Evolutionary conservation across 2,797 vertebrate species (phyloP), one percentile per base, ranked within the genome.

Genomic region (Malacoraja senta): DNA sequence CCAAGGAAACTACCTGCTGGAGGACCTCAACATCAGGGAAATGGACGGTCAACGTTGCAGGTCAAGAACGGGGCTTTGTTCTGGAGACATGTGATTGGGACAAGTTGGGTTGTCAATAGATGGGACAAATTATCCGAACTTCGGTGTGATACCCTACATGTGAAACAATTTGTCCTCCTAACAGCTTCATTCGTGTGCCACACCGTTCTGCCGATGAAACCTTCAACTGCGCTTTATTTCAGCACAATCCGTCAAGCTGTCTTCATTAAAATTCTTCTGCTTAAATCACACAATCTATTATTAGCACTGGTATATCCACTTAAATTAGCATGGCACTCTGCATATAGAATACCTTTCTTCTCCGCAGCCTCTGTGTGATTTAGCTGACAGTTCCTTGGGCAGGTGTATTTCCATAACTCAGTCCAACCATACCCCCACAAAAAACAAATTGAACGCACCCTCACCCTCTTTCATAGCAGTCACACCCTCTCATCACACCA

Each of bases 271-370:
- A 74, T 91, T 74, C 71, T 74, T 35, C 68, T 91, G 38, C 68
- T 91, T 74, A 91, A 91, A 44, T 91, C 90, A 91, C 68, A 91
- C 68, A 29, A 74, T 71, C 65, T 74, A 91, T 91, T 74, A 91
- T 91, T 91, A 91, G 71, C 15, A 26, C 84, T 74, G 19, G 65
- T 74, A 74, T 91, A 72, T 74, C 71, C 21, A 72, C 90, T 74
- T 38, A 91, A 91, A 91, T 68, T 91, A 91, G 88, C 88, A 21
- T 63, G 24, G 90, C 26, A 35, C 71, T 53, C 13, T 71, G 90
- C 38, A 91, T 74, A 35, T 74, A 74, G 38, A 74, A 91, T 91
- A 44, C 65, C 65, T 68, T 91, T 91, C 65, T 38, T 91, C 88
- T 91, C 32, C 24, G 68, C 90, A 74, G 90, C 90, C 17, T 91